These are phyloP conservation scores for Drosophila gaucha DNA, from an alignment of 2,888 invertebrate species.

Conservation along the genomic window DNA sequence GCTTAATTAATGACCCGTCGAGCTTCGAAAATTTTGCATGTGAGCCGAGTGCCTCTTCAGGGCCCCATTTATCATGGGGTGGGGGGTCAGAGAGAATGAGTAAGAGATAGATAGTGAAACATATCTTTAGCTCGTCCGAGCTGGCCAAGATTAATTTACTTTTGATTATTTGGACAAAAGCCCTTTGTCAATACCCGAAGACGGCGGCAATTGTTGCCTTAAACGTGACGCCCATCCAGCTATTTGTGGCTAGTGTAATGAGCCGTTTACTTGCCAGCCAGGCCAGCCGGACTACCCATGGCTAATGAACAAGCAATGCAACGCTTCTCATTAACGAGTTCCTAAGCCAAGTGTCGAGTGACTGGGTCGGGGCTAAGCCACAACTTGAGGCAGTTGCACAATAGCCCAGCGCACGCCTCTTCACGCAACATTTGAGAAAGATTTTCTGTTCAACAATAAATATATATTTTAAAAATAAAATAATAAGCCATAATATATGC, in stretches of 20 bases:
- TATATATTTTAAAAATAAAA: background rate
- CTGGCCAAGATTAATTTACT: slow-evolving; percentile 61
- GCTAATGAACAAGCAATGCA: slow-evolving; percentile 57
- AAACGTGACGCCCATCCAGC: slow-evolving; percentile 57
- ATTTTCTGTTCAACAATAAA: background rate
- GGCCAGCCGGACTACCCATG: background rate
- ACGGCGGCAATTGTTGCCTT: slow-evolving; percentile 33
- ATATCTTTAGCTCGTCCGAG: slow-evolving; percentile 32
- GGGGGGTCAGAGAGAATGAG: background rate
- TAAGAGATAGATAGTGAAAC: background rate
- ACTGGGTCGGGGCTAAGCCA: slow-evolving; percentile 36
- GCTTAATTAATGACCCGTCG: slow-evolving; percentile 70
- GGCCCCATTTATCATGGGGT: slow-evolving; percentile 65
- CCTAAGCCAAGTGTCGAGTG: slow-evolving; percentile 6
- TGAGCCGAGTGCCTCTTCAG: slow-evolving; percentile 50
- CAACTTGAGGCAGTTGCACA: slow-evolving; percentile 39
- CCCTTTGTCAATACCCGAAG: slow-evolving; percentile 57
- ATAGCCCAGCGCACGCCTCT: slow-evolving; percentile 12
- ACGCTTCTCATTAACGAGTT: slow-evolving; percentile 42
- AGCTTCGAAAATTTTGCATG: slow-evolving; percentile 59
- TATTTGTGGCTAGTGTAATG: slow-evolving; percentile 68
- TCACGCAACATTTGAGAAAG: background rate
- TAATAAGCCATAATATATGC: background rate
- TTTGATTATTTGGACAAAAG: slow-evolving; percentile 62
- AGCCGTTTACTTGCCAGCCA: slow-evolving; percentile 61